Evolutionary conservation across 2,888 invertebrate genomes (phyloP), one percentile per base, ranked within the genome.

Genomic region (Entomobrya proxima): DNA sequence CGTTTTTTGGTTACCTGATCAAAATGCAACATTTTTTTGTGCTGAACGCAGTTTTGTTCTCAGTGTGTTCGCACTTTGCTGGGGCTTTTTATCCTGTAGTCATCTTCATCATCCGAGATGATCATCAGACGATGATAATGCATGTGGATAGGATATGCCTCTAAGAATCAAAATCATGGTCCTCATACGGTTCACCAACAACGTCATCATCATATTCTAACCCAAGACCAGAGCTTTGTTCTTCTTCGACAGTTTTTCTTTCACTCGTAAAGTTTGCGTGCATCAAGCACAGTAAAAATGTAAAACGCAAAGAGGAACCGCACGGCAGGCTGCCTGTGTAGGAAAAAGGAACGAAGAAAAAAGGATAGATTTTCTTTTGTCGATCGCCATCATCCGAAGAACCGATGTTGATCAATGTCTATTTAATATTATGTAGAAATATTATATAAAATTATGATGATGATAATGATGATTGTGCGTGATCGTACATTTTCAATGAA

Each of bases 311-410:
- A 77, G 47, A 61, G 18, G 35, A 3, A 50, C 18, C 11, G 30
- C 77, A 61, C 77, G 37, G 61, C 77, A 61, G 77, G 77, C 77
- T 61, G 64, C 47, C 77, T n/a, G n/a, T n/a, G 6, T 11, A 37
- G 37, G 37, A 37, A 11, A 37, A 37, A 11, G 11, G 5, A 11
- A 37, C 5, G 37, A 37, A 37, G 37, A 37, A 37, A 37, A 5
- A 37, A 5, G 37, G 2, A 47, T 13, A 47, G 3, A 47, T 47
- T 47, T 47, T 47, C 3, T 47, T 13, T 15, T n/a, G n/a, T n/a
- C n/a, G n/a, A n/a, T n/a, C n/a, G n/a, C n/a, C n/a, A n/a, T n/a
- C n/a, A n/a, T n/a, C n/a, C n/a, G n/a, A 47, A 9, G n/a, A 47
- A 47, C 13, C 37, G 5, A 7, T 37, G 11, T 37, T 37, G 11